Evolutionary conservation across 2,888 invertebrate species (phyloP).

Genomic region (Atrina japonica): DNA sequence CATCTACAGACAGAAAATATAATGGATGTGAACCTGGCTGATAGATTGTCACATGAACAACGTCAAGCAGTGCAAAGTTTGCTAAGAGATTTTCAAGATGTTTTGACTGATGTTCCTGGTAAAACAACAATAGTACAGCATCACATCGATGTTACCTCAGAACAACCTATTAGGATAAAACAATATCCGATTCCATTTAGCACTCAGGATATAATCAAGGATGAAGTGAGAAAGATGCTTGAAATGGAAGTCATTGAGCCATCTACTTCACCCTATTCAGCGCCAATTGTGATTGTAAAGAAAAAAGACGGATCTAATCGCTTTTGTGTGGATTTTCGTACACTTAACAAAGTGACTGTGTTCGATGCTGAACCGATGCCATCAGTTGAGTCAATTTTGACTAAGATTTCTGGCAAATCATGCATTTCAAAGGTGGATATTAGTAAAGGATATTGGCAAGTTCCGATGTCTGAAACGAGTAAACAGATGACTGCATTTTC

Average conservation of each 20-base stretch:
- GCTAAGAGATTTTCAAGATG: background rate
- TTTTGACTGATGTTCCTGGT: conserved; percentile 22
- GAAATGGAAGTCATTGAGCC: conserved; percentile 4
- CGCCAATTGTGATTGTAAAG: conserved; percentile 23
- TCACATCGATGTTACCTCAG: conserved; percentile 8
- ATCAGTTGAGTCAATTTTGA: background rate
- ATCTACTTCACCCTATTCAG: background rate
- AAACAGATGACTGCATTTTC: too few species aligned
- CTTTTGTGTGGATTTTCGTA: conserved; percentile 54
- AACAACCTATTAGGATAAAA: conserved; percentile 10
- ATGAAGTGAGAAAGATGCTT: conserved; percentile 8
- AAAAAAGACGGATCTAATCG: conserved; percentile 25
- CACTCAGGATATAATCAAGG: conserved; percentile 20
- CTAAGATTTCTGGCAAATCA: background rate
- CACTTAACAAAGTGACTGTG: conserved; percentile 47
- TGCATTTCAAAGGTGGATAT: background rate
- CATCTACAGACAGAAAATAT: background rate
- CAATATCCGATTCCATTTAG: conserved; percentile 22
- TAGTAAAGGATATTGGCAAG: conserved; percentile 4
- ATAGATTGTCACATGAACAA: background rate
- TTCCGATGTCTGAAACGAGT: background rate
- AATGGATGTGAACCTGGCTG: background rate
- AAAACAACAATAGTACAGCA: conserved; percentile 8
- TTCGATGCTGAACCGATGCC: conserved; percentile 56
- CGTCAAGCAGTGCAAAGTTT: background rate